These are phyloP conservation scores for Muntiacus reevesi DNA, from an alignment of 2,113 vertebrate genomes.

Conservation along the genomic window DNA sequence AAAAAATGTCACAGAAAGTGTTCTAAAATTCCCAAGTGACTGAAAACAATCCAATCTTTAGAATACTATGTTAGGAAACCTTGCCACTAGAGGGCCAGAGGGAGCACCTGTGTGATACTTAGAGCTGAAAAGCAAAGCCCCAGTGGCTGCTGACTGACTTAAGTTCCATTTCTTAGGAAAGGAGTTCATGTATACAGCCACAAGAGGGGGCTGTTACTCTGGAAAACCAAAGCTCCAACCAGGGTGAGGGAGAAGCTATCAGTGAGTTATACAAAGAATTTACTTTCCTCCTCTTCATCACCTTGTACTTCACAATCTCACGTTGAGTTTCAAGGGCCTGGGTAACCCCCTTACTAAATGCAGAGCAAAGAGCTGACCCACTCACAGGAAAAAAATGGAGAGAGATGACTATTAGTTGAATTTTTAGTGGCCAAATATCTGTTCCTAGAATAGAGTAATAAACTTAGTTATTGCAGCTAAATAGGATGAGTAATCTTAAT, in stretches of 20 bases:
- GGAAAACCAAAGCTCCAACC: neutral
- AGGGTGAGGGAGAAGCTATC: neutral
- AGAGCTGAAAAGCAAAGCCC: neutral
- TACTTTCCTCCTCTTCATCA: neutral
- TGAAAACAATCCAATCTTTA: neutral
- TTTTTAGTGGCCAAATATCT: neutral
- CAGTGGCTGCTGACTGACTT: neutral
- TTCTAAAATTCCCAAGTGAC: neutral
- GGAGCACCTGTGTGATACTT: neutral
- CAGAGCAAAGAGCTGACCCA: neutral
- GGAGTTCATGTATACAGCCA: neutral
- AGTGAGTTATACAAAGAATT: neutral
- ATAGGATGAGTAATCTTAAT: neutral
- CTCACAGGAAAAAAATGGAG: neutral
- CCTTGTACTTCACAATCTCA: neutral
- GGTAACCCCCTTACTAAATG: neutral
- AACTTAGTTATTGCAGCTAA: neutral
- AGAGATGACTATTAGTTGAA: neutral
- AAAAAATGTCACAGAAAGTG: neutral
- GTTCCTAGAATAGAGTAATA: neutral
- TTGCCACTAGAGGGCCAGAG: neutral
- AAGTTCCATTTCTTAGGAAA: neutral
- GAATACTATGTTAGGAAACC: neutral
- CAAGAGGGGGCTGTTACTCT: neutral
- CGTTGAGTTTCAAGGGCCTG: neutral